Conservation (phyloP, 2,113 vertebrate species). For the Erythrolamprus reginae region DNA sequence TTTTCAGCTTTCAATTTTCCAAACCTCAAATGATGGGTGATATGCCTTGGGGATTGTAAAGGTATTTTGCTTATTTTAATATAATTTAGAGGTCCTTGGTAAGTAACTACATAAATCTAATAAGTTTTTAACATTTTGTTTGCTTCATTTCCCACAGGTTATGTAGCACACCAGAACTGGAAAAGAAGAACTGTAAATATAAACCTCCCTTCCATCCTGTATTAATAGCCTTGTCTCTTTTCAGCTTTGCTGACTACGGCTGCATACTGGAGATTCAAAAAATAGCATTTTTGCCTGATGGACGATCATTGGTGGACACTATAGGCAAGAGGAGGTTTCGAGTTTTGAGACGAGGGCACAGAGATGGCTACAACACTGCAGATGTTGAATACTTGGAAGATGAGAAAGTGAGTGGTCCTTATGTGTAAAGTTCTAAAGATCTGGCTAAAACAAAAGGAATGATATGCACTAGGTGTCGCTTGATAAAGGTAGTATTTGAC, state of each 20-base stretch:
- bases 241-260: constrained; percentile 85
- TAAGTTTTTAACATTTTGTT: no score
- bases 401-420: constrained; percentile 67
- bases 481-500: not conserved
- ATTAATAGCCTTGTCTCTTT: not conserved
- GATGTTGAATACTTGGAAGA: constrained; percentile 86
- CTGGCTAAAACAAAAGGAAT: not conserved
- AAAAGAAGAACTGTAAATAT: not conserved
- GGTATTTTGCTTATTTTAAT: no score
- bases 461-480: not conserved
- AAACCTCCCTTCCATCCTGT: not conserved
- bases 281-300: constrained; percentile 76
- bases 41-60: no score
- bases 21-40: no score
- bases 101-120: no score
- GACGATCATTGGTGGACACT: constrained; percentile 81
- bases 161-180: not conserved
- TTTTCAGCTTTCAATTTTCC: no score
- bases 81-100: no score
- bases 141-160: not conserved
- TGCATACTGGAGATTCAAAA: constrained; percentile 82
- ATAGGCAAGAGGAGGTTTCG: constrained; percentile 78
- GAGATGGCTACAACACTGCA: constrained; percentile 86
- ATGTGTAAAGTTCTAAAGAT: not conserved
- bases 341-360: constrained; percentile 76